Evolutionary conservation across 2,113 vertebrate species (phyloP).

Genomic region (Podocnemis expansa): DNA sequence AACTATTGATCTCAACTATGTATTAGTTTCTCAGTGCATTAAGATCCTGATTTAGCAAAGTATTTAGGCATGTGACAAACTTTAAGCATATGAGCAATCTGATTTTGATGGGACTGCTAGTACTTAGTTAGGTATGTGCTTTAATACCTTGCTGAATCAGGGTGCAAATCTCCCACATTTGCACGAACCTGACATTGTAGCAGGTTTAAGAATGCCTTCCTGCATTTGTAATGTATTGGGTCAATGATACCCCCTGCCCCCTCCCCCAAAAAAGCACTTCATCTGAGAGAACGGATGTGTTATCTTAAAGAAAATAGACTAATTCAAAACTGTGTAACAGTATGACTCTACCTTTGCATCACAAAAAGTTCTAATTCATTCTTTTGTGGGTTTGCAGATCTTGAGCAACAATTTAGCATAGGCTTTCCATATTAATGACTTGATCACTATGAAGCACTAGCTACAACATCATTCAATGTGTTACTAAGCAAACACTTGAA

Average conservation of each 20-base stretch:
- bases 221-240: not conserved
- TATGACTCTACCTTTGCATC: not conserved
- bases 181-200: not conserved
- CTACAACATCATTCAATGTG: slow-evolving; percentile 28
- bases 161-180: fast-evolving
- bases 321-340: not conserved
- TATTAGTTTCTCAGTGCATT: not conserved
- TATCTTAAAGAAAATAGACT: not conserved
- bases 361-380: not conserved
- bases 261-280: not conserved
- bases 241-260: too few species aligned
- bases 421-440: not conserved
- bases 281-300: not conserved
- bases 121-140: fast-evolving
- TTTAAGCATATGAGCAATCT: not conserved
- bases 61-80: not conserved
- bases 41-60: not conserved
- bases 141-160: not conserved
- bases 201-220: not conserved
- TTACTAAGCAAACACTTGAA: slow-evolving; percentile 28
- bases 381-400: not conserved
- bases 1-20: too few species aligned
- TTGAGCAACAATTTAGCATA: not conserved
- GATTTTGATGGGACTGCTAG: not conserved
- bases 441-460: not conserved